phyloP scores from a whole-genome alignment of 2,888 invertebrate species.

The Thymelicus acteon region DNA sequence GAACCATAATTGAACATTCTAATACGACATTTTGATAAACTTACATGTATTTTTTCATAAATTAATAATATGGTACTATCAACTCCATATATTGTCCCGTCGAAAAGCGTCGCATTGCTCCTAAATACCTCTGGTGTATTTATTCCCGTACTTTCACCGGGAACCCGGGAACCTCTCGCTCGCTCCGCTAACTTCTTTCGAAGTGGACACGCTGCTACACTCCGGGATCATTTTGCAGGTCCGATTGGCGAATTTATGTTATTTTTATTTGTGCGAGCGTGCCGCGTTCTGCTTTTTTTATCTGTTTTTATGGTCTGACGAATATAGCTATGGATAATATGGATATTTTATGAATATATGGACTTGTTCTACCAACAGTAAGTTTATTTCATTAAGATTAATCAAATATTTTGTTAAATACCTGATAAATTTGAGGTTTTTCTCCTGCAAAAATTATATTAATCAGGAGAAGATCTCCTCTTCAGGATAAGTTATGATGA shows the following conservation, averaged over 20 bases:
- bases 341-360: no score
- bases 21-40: no score
- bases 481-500: no score
- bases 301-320: neutral
- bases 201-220: conserved; percentile 43
- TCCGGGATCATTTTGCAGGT: conserved; percentile 46
- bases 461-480: no score
- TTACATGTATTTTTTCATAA: no score
- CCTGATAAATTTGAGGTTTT: no score
- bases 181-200: conserved; percentile 52
- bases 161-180: conserved; percentile 52
- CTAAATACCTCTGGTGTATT: conserved; percentile 67
- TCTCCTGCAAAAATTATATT: no score
- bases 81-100: conserved; percentile 46
- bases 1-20: no score
- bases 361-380: no score
- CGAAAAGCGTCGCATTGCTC: conserved; percentile 52
- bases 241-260: conserved; percentile 50
- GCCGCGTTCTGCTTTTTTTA: conserved; percentile 43
- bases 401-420: no score
- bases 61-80: conserved; percentile 49
- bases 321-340: neutral
- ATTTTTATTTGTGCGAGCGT: conserved; percentile 53
- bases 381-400: no score
- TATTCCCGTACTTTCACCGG: conserved; percentile 77